A percentile compares a stretch with the other conserved stretches of the same genome.
phyloP scores from a whole-genome alignment of 2,113 vertebrate species.

The Pagrus major region DNA sequence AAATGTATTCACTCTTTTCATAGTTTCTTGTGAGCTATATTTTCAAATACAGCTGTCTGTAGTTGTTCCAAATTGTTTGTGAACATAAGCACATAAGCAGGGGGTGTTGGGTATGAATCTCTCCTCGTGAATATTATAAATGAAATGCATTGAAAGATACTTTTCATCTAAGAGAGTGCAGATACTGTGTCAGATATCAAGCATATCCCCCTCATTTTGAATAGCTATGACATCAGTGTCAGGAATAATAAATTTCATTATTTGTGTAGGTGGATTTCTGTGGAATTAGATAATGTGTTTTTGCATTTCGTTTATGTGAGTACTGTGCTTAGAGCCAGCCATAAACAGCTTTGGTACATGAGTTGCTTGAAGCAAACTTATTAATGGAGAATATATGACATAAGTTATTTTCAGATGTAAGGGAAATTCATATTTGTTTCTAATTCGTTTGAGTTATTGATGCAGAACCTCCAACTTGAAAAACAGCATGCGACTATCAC shows the following conservation, averaged over 20 bases:
- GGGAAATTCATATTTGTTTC: background rate
- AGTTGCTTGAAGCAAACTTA: constrained; percentile 23
- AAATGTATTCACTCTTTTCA: constrained; percentile 11
- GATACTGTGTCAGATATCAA: constrained; percentile 37
- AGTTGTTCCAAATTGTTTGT: constrained; percentile 16
- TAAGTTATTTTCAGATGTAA: constrained; percentile 11
- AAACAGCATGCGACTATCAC: no score
- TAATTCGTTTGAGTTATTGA: constrained; percentile 16
- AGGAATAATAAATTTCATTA: constrained; percentile 25
- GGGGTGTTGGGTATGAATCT: constrained; percentile 27
- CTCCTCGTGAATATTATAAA: constrained; percentile 31
- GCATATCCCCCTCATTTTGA: background rate
- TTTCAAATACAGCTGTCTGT: constrained; percentile 29
- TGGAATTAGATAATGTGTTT: constrained; percentile 36
- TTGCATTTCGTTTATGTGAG: constrained; percentile 12
- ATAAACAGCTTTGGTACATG: constrained; percentile 23
- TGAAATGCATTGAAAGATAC: background rate
- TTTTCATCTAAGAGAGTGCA: constrained; percentile 28
- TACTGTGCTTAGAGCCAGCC: constrained; percentile 7
- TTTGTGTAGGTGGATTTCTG: constrained; percentile 56
- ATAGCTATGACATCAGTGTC: constrained; percentile 38
- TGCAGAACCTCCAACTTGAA: background rate
- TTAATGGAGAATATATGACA: constrained; percentile 32
- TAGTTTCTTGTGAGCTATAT: background rate
- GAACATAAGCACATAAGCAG: background rate